Base-by-base conservation (phyloP, 2,888 invertebrate species). In the Scaptodrosophila latifasciaeformis region DNA sequence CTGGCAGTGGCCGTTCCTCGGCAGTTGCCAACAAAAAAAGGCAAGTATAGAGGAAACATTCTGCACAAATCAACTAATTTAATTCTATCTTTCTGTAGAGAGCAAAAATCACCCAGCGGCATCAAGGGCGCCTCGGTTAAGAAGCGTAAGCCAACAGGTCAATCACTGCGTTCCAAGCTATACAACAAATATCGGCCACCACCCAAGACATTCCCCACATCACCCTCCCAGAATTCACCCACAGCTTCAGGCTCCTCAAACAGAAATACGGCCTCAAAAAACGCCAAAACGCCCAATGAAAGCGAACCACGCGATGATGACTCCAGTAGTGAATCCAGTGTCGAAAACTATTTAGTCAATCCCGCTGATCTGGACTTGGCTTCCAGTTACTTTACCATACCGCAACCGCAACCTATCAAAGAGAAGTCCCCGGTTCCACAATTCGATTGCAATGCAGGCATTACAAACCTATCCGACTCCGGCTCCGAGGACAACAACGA, bases 301-400 rank as follows among this genome's bases (percentile, higher is more conserved):
- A 66, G 71, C 68, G 59, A 49, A 54, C 62, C 63, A 59, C 44
- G 59, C 59, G 42, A 66, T 45, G 61, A 62, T 58, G 60, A 69
- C 42, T 67, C 55, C 62, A 62, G 62, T 61, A 76, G 72, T 54
- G 75, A 70, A 44, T 80, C 75, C 47, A 89, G 90, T 55, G 89
- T 88, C 55, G 87, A 87, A 37, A 88, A 89, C 59, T 89, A 89
- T 74, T 76, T 90, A 29, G 87, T 89, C 4, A 85, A 88, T 50
- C 87, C 88, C 0, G 86, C 87, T 53, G 87, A 90, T 69, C 81
- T 90, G 9, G 88, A 91, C 82, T 80, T 90, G 2, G 86, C 87
- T 54, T 89, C 90, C 1, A 86, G 86, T 49, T 90, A 89, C 71
- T 90, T 90, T 58, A 82, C 79, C 67, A 62, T 80, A 19, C 31